Evolutionary conservation across 2,888 invertebrate species (phyloP).

Genomic region (Dicyrtomina minuta): DNA sequence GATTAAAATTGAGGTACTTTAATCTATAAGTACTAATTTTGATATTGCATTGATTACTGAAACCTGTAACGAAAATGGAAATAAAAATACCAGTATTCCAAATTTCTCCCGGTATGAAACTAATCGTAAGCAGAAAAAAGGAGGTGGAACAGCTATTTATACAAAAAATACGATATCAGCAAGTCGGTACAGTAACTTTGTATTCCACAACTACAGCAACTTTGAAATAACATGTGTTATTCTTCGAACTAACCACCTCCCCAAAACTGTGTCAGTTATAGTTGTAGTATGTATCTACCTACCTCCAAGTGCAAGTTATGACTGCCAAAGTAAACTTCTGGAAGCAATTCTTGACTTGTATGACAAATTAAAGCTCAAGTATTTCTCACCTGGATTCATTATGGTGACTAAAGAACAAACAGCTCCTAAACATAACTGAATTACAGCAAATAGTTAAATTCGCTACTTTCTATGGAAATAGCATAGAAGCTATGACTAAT

Average conservation of each 20-base stretch:
- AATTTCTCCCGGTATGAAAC: neutral
- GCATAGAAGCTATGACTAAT: no score
- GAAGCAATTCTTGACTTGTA: neutral
- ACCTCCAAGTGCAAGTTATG: neutral
- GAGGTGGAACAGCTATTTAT: neutral
- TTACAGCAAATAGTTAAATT: neutral
- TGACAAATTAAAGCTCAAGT: neutral
- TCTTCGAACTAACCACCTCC: neutral
- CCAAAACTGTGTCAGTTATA: neutral
- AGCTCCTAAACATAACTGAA: no score
- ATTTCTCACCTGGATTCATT: neutral
- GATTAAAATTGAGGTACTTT: neutral
- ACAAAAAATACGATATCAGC: neutral
- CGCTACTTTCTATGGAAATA: neutral
- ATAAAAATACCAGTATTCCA: neutral
- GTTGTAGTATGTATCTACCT: neutral
- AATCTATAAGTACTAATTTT: neutral
- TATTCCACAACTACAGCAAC: neutral
- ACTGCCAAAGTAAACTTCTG: neutral
- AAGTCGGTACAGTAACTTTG: neutral
- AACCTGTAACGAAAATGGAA: neutral
- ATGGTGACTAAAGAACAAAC: neutral
- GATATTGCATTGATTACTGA: neutral
- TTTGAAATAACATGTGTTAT: neutral
- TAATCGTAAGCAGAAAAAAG: neutral